phyloP scores from a whole-genome alignment of 2,113 vertebrate genomes.

The Cyanoliseus patagonus region DNA sequence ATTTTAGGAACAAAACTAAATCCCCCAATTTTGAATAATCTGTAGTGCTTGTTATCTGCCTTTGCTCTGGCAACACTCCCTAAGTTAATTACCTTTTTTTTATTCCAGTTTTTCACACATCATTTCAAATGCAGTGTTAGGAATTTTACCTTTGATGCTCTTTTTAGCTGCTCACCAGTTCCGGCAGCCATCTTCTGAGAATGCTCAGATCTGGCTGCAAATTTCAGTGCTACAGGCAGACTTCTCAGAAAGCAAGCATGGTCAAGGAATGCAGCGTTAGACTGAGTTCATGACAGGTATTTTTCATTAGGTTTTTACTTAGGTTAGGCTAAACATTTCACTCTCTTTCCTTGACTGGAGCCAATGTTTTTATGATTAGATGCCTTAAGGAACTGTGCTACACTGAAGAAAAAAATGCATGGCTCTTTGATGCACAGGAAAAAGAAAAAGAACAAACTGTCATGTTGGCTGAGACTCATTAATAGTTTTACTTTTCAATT shows the following conservation, averaged over 20 bases:
- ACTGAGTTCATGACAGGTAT: background rate
- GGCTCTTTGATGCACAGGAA: background rate
- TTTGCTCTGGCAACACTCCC: constrained; percentile 25
- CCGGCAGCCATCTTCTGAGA: background rate
- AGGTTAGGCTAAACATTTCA: background rate
- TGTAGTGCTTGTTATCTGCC: background rate
- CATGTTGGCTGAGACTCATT: background rate
- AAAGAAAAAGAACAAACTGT: background rate
- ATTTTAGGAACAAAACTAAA: constrained; percentile 21
- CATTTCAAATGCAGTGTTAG: background rate
- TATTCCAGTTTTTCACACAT: constrained; percentile 8
- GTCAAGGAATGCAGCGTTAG: background rate
- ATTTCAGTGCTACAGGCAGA: background rate
- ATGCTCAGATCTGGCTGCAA: background rate
- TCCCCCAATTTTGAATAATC: constrained; percentile 16
- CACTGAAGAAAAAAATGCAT: background rate
- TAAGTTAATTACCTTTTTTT: constrained; percentile 22
- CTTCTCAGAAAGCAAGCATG: background rate
- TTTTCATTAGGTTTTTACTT: background rate
- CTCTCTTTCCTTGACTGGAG: background rate
- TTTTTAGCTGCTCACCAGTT: constrained; percentile 13
- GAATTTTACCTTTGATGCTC: constrained; percentile 6
- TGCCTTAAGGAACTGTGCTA: background rate
- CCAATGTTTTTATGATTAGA: background rate
- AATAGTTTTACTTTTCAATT: constrained; percentile 24